These are phyloP conservation scores for Parnassius mnemosyne DNA, from an alignment of 2,888 invertebrate genomes.

Conservation along the genomic window DNA sequence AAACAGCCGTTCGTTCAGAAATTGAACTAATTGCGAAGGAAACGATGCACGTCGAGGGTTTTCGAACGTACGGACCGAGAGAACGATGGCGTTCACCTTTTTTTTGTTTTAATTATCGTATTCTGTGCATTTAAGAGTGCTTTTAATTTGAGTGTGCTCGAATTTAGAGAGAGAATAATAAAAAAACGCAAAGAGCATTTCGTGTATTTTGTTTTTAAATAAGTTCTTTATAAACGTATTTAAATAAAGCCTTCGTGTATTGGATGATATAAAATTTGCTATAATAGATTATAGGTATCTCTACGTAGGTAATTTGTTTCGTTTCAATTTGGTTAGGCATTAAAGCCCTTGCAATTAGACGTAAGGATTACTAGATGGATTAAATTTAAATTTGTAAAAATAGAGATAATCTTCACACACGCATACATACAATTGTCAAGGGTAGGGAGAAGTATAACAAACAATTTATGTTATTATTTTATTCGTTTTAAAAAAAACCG, in stretches of 20 bases:
- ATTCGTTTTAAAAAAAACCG: no score
- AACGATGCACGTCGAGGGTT: slow-evolving; percentile 45
- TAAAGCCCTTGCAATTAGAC: no score
- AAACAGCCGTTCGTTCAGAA: slow-evolving; percentile 54
- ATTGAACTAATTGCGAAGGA: slow-evolving; percentile 65
- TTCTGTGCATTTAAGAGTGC: slow-evolving; percentile 30
- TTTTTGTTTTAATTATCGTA: slow-evolving; percentile 62
- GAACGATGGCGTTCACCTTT: slow-evolving; percentile 39
- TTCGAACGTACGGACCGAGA: slow-evolving; percentile 48
- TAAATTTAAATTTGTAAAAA: no score
- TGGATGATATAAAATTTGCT: no score
- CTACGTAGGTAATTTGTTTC: no score
- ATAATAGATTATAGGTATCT: no score
- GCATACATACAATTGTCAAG: no score
- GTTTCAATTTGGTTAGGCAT: no score
- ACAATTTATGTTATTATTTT: no score
- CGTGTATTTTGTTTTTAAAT: slow-evolving; percentile 14
- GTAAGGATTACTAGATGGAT: no score
- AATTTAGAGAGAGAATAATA: slow-evolving; percentile 20
- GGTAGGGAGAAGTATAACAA: no score
- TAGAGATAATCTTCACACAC: no score
- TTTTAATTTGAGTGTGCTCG: slow-evolving; percentile 30
- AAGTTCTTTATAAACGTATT: slow-evolving; percentile 3
- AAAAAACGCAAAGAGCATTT: slow-evolving; percentile 12
- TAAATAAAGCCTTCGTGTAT: background rate